Base-by-base conservation (phyloP, 2,797 vertebrate species). In the Ctenopoma kingsleyae region DNA sequence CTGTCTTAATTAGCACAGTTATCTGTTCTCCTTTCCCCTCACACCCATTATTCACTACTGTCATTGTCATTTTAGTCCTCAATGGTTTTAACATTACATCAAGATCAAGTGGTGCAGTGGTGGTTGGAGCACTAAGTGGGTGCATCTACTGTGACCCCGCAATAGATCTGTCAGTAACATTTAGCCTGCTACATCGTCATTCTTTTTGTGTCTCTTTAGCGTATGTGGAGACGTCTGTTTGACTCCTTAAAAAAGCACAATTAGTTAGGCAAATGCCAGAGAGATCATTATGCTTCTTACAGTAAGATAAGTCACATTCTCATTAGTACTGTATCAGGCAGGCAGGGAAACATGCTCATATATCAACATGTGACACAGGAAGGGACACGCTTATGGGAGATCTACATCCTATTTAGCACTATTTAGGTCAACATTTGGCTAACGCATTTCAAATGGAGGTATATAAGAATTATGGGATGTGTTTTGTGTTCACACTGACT, bases 131-230 rank as follows among this genome's bases (percentile, higher is more conserved):
- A 60, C 74, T 74, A 82, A 81, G 78, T 80, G 70, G 69, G 65
- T 77, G 65, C 84, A 73, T 89, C 80, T 82, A 64, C 67, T 70
- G 67, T 67, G 74, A 80, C 81, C 66, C 70, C 54, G 68, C 69
- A 70, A 67, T 70, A 74, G 60, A 61, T 76, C 71, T 78, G 76
- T 84, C 78, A 72, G 60, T 66, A 81, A 79, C 76, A 72, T 82
- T 83, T 81, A 87, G 66, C 48, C 66, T 6, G 19, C 46, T 38
- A 36, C 54, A 77, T 53, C 63, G 59, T 74, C 64, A 40, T 80
- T 80, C 50, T 12, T 50, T 51, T 51, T 71, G 50, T 67, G 56
- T 47, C 54, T 67, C 59, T 51, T 55, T 11, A 20, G 55, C 49
- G 44, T 32, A 40, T 4, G 35, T 0, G 38, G 20, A 35, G 20